Percentiles rank a stretch among this genome's conserved stretches.
Evolutionary conservation across 2,888 invertebrate species (phyloP).

Genomic region (Corbicula japonica): DNA sequence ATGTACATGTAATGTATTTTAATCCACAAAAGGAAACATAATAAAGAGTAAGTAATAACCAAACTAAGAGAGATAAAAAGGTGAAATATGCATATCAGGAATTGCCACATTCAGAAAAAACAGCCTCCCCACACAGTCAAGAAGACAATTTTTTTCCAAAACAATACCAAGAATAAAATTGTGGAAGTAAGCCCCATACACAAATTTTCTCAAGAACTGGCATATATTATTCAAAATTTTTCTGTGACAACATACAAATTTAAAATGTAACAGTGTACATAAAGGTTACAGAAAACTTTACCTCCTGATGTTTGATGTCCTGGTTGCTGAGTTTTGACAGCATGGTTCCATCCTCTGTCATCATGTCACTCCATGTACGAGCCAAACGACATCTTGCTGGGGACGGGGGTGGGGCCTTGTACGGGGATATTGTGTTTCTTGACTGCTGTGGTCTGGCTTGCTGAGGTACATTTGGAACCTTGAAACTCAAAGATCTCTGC

Average conservation of each 20-base stretch:
- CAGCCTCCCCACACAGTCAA: too few species aligned
- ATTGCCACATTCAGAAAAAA: too few species aligned
- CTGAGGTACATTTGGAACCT: constrained; percentile 73
- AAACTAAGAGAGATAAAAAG: too few species aligned
- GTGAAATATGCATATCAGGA: too few species aligned
- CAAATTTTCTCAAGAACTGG: too few species aligned
- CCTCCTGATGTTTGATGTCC: constrained; percentile 84
- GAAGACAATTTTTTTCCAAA: too few species aligned
- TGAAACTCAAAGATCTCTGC: constrained; percentile 80
- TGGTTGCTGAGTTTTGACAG: constrained; percentile 70
- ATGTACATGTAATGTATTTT: not conserved
- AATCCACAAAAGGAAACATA: too few species aligned
- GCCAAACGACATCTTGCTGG: constrained; percentile 78
- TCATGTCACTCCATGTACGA: constrained; percentile 84
- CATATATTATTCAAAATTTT: too few species aligned
- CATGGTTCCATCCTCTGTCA: constrained; percentile 72
- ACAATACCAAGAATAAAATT: not conserved
- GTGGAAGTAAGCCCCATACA: not conserved
- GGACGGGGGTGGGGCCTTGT: constrained; percentile 80
- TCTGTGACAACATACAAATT: too few species aligned
- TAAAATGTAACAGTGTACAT: not conserved
- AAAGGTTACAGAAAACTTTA: constrained; percentile 36
- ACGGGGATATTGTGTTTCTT: constrained; percentile 66
- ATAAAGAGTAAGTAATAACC: too few species aligned
- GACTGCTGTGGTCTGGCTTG: constrained; percentile 33